Conservation (phyloP, 1,140 invertebrate species). For the Solen grandis region DNA sequence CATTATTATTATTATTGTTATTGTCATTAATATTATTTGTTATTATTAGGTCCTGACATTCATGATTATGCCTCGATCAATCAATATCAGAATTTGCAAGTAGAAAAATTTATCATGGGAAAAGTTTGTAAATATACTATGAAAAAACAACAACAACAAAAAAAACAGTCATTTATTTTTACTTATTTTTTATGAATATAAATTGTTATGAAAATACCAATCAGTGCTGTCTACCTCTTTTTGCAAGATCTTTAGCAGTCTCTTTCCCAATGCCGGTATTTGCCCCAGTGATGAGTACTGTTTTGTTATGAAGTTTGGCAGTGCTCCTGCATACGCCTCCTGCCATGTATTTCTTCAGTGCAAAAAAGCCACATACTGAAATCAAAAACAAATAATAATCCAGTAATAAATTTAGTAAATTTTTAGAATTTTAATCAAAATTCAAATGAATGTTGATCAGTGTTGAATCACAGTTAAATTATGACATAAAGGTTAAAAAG, state of each 20-base stretch:
- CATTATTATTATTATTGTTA: no score
- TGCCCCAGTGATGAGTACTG: constrained; percentile 90
- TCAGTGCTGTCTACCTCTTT: no score
- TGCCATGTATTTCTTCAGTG: constrained; percentile 41
- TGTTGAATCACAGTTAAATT: not conserved
- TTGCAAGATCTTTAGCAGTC: constrained; percentile 84
- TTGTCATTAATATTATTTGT: no score
- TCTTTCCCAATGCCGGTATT: constrained; percentile 94
- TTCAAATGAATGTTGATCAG: not conserved
- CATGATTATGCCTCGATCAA: no score
- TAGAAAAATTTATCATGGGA: no score
- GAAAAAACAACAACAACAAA: no score
- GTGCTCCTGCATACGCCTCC: constrained; percentile 60
- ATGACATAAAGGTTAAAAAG: not conserved
- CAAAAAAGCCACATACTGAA: constrained; percentile 46
- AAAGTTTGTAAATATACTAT: no score
- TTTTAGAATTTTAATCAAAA: not conserved
- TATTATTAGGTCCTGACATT: no score
- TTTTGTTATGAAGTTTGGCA: constrained; percentile 85
- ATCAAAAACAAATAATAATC: not conserved
- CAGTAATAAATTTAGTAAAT: not conserved
- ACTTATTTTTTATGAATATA: no score
- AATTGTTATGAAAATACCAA: no score
- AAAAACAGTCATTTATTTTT: no score
- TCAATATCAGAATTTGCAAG: no score